These are phyloP conservation scores for Stramonita haemastoma DNA, from an alignment of 2,888 invertebrate species.

Conservation along the genomic window DNA sequence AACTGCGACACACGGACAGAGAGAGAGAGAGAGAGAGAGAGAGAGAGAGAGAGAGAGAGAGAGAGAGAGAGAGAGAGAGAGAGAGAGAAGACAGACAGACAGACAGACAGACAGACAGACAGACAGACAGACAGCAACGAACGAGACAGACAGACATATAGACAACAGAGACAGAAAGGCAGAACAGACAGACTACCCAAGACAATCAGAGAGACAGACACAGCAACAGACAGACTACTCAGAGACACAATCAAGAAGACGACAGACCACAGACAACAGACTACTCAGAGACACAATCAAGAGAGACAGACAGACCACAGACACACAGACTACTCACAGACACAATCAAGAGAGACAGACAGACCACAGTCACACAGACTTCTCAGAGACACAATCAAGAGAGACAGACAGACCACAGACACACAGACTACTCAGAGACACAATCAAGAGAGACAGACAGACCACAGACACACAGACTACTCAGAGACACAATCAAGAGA, in stretches of 20 bases:
- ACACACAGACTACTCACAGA: not conserved
- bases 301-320: not conserved
- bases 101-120: not conserved
- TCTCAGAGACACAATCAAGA: not conserved
- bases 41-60: not conserved
- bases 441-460: no score
- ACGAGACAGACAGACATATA: not conserved
- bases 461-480: no score
- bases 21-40: no score
- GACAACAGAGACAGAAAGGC: not conserved
- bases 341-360: not conserved
- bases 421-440: no score
- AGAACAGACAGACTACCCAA: not conserved
- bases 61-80: not conserved
- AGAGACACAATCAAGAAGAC: no score
- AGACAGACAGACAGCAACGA: not conserved
- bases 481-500: not conserved
- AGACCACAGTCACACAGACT: not conserved
- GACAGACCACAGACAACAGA: no score
- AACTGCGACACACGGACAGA: not conserved
- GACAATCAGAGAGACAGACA: not conserved
- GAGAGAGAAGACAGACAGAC: no score
- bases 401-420: not conserved
- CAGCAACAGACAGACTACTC: no score
- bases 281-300: no score